A percentile compares a stretch with the other conserved stretches of the same genome.
Conservation (phyloP, 2,888 invertebrate genomes). For the Amorpha juglandis region DNA sequence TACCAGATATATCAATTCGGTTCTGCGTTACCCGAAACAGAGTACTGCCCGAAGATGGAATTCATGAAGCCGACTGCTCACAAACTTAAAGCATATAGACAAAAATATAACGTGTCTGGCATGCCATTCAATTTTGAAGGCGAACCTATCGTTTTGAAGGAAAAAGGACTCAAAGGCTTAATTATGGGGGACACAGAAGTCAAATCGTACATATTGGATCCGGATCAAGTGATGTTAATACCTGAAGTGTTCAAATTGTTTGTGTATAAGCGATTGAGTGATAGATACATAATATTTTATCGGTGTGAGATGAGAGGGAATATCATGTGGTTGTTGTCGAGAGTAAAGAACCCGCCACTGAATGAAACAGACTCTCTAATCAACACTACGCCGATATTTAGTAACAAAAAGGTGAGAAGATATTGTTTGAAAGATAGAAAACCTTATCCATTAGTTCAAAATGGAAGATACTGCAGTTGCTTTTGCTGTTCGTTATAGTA, state of each 20-base stretch:
- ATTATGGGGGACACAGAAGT: constrained; percentile 28
- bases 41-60: constrained; percentile 29
- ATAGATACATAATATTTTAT: constrained; percentile 32
- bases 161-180: constrained; percentile 3
- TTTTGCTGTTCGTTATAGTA: constrained; percentile 21
- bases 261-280: constrained; percentile 27
- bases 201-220: constrained; percentile 34
- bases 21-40: neutral
- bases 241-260: constrained; percentile 4
- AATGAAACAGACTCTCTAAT: constrained; percentile 20
- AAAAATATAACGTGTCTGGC: constrained; percentile 21
- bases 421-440: constrained; percentile 12
- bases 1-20: constrained; percentile 33
- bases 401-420: constrained; percentile 11
- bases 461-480: constrained; percentile 24
- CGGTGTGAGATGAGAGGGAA: constrained; percentile 32
- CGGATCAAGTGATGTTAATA: constrained; percentile 23
- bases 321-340: constrained; percentile 21
- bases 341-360: constrained; percentile 15
- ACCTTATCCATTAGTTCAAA: constrained; percentile 23
- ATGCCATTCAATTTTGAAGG: constrained; percentile 31
- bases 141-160: constrained; percentile 17
- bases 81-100: constrained; percentile 28
- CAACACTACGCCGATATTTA: constrained; percentile 21
- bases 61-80: constrained; percentile 30